Evolutionary conservation across 2,888 invertebrate species (phyloP), one percentile per base, ranked within the genome.

Genomic region (Orchestes rusci): DNA sequence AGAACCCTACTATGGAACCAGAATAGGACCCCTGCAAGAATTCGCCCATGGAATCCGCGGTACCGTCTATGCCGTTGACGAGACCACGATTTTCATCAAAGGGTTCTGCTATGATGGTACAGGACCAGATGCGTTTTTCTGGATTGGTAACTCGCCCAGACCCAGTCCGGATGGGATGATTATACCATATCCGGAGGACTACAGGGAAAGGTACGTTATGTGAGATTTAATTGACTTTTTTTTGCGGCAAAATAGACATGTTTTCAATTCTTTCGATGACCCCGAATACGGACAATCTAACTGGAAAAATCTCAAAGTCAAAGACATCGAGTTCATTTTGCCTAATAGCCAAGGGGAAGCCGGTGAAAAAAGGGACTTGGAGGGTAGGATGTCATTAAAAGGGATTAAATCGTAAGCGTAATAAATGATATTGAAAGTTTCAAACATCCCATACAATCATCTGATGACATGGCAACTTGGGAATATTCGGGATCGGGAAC

Each of bases 101-200:
- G 84, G 83, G 30, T 92, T 93, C 69, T 82, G 80, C 32, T 93
- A 92, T 65, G 91, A 91, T 61, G 92, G 92, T 30, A 83, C 82
- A 4, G 90, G 84, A 5, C 88, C 90, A 48, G 88, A 86, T 64
- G 88, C 90, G 1, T 89, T 82, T 71, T 92, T 92, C 73, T 92
- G 90, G 91, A 84, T 89, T 46, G 91, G 91, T 10, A 86, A 84
- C 60, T 80, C 82, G 3, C 75, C 80, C 1, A 75, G 82, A 52
- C 90, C 90, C 2, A 82, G 82, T 54, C 89, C 89, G 15, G 83
- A 84, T 39, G 92, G 91, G 46, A 81, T 77, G 49, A 79, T 89
- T 48, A 84, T 92, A 61, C 89, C 91, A 15, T 90, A 87, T 65
- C 90, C 90, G 19, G 88, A 90, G 61, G 83, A 87, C 60, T 86